phyloP scores from a whole-genome alignment of 1,140 invertebrate genomes.

The Cataglyphis hispanica region DNA sequence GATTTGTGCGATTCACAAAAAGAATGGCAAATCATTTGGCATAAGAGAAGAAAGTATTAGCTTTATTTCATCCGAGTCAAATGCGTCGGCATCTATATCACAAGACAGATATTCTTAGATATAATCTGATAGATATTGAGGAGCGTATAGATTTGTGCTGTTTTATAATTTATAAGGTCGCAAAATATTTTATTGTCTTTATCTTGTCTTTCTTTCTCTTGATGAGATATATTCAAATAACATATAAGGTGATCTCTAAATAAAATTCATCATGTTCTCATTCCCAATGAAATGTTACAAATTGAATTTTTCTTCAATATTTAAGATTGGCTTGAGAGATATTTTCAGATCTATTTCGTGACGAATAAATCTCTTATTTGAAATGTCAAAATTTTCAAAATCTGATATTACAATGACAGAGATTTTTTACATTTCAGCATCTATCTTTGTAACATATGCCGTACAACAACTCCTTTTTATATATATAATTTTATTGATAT shows the following conservation, averaged over 20 bases:
- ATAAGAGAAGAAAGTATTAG: conserved; percentile 48
- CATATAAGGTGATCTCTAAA: not conserved
- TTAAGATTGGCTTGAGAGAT: not conserved
- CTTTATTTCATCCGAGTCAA: conserved; percentile 43
- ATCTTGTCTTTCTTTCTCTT: no score
- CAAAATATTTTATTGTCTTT: conserved; percentile 7
- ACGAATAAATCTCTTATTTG: not conserved
- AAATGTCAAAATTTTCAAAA: not conserved
- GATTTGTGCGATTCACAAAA: conserved; percentile 31
- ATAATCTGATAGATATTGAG: not conserved
- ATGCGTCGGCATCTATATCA: conserved; percentile 29
- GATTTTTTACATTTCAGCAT: not conserved
- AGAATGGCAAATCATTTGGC: conserved; percentile 24
- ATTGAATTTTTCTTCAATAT: not conserved
- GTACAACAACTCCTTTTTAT: not conserved
- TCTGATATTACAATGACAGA: not conserved
- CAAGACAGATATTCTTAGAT: not conserved
- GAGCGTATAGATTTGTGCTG: not conserved
- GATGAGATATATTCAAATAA: not conserved
- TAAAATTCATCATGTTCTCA: not conserved
- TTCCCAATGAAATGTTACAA: not conserved
- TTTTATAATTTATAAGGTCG: not conserved
- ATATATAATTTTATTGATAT: not conserved
- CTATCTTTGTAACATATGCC: no score
- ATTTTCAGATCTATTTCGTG: not conserved